phyloP scores from a whole-genome alignment of 2,888 invertebrate genomes.

The Archips xylosteana region DNA sequence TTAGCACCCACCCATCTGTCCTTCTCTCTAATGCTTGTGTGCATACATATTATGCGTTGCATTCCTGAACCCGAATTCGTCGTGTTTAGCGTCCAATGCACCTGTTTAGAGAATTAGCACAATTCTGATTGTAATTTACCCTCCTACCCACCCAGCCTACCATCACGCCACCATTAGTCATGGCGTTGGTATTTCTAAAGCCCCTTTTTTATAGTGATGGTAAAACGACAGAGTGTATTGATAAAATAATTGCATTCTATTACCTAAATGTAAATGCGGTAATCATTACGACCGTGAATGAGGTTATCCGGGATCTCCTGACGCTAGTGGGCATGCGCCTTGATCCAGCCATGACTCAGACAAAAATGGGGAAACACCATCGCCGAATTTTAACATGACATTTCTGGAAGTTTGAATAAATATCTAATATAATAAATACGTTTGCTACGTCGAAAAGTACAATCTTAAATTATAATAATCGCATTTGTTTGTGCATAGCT shows the following conservation, averaged over 20 bases:
- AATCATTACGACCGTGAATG: conserved; percentile 51
- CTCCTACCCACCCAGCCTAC: conserved; percentile 9
- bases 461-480: neutral
- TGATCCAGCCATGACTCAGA: conserved; percentile 45
- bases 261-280: conserved; percentile 21
- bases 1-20: conserved; percentile 52
- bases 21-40: conserved; percentile 45
- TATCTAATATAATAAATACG: neutral
- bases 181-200: conserved; percentile 35
- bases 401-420: neutral
- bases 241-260: conserved; percentile 2
- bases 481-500: neutral
- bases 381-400: neutral
- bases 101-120: conserved; percentile 35
- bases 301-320: conserved; percentile 62
- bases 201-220: neutral
- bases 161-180: conserved; percentile 38
- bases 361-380: conserved; percentile 26
- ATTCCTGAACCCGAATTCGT: conserved; percentile 47
- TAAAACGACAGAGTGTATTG: neutral
- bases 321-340: conserved; percentile 69
- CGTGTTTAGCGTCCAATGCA: conserved; percentile 43
- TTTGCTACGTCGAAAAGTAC: neutral
- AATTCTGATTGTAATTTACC: conserved; percentile 19
- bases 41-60: conserved; percentile 49